Conservation (phyloP, 2,797 vertebrate species). For the Chaetophractus vellerosus region DNA sequence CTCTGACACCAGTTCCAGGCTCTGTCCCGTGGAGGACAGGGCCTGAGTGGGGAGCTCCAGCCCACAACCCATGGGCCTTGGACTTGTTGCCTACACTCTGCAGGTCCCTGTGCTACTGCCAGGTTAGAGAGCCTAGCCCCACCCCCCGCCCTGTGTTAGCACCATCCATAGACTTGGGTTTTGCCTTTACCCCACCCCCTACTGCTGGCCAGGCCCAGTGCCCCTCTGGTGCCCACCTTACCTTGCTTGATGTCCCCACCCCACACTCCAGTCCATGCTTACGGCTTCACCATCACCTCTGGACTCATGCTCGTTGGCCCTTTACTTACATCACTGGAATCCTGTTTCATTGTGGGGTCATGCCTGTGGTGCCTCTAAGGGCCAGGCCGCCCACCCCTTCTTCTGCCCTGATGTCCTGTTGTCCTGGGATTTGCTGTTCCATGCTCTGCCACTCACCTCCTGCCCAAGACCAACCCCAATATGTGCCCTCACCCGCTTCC, state of each 20-base stretch:
- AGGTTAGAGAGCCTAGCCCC: not conserved
- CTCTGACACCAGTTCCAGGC: not conserved
- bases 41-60: not conserved
- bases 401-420: not conserved
- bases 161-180: not conserved
- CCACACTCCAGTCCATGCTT: not conserved
- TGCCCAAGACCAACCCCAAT: not conserved
- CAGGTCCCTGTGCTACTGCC: not conserved
- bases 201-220: too few species aligned
- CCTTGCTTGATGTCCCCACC: not conserved
- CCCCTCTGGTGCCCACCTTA: not conserved
- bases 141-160: not conserved
- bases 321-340: not conserved
- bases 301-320: not conserved
- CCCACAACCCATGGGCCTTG: not conserved
- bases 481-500: not conserved
- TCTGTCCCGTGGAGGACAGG: not conserved
- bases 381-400: not conserved
- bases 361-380: rapidly evolving
- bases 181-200: not conserved
- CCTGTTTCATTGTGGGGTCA: too few species aligned
- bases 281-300: not conserved
- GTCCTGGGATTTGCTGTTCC: not conserved
- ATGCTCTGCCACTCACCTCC: not conserved
- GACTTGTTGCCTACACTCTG: not conserved